These are phyloP conservation scores for Bellardia pandia DNA, from an alignment of 2,888 invertebrate genomes.

Conservation along the genomic window DNA sequence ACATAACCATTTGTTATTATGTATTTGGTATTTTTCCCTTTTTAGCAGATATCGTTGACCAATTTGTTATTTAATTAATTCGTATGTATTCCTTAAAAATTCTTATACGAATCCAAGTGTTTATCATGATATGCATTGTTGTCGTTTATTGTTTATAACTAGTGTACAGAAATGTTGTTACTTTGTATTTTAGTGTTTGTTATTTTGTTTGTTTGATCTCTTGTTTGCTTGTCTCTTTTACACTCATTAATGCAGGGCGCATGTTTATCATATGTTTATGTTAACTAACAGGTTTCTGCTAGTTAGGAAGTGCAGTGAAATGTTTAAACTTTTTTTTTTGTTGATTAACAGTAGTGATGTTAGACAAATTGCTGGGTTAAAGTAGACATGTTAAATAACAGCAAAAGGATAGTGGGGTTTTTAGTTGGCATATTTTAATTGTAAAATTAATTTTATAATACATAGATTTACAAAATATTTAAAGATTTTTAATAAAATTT, in stretches of 20 bases:
- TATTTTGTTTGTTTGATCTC: not conserved
- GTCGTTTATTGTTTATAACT: not conserved
- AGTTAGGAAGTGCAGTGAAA: not conserved
- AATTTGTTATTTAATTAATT: not conserved
- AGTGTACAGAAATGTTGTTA: not conserved
- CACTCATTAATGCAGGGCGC: conserved; percentile 44
- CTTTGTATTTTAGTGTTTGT: not conserved
- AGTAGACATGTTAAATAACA: not conserved
- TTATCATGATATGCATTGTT: not conserved
- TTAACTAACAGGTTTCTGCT: not conserved
- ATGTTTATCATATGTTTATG: conserved; percentile 41
- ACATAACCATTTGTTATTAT: not conserved
- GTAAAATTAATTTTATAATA: too few species aligned
- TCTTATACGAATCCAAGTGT: not conserved
- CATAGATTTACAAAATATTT: too few species aligned
- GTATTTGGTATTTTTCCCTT: conserved; percentile 1
- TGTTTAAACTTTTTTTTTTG: conserved; percentile 1
- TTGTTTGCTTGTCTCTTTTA: not conserved
- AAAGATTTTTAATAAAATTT: too few species aligned
- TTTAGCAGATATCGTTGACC: not conserved
- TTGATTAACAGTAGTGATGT: not conserved
- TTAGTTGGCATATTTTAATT: not conserved
- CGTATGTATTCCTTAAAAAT: not conserved
- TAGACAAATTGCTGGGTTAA: too few species aligned
- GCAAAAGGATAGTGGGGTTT: not conserved